A percentile compares a stretch with the other conserved stretches of the same genome.
phyloP scores from a whole-genome alignment of 2,113 vertebrate genomes.

The Sinocyclocheilus anophthalmus region DNA sequence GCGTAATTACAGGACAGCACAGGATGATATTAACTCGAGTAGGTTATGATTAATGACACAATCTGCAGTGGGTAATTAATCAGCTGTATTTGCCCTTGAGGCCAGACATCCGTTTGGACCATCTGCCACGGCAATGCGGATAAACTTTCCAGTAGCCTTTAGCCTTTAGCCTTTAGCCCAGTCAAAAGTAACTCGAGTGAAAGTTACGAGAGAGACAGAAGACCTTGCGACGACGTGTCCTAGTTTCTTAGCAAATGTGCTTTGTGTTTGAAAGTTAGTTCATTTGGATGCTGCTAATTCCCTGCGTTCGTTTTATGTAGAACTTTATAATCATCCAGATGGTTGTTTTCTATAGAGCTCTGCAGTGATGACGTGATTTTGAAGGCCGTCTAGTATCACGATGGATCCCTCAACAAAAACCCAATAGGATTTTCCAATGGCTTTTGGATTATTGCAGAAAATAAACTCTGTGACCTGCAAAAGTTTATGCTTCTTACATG shows the following conservation, averaged over 20 bases:
- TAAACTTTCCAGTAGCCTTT: not conserved
- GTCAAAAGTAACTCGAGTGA: not conserved
- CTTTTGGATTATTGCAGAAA: not conserved
- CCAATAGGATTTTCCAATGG: not conserved
- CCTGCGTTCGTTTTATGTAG: not conserved
- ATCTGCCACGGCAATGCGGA: constrained; percentile 28
- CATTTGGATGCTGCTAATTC: constrained; percentile 17
- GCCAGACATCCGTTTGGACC: constrained; percentile 36
- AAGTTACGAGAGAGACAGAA: not conserved
- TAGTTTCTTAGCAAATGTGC: not conserved
- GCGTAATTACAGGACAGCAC: constrained; percentile 8
- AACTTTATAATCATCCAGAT: not conserved
- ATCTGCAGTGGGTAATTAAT: constrained; percentile 49
- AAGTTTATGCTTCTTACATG: not conserved
- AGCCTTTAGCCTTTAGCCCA: not conserved
- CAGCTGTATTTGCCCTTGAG: constrained; percentile 36
- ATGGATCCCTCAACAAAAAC: not conserved
- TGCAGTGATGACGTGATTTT: not conserved
- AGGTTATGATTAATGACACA: constrained; percentile 50
- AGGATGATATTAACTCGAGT: constrained; percentile 40
- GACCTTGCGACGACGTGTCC: constrained; percentile 12
- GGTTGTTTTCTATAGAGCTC: not conserved
- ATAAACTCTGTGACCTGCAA: not conserved
- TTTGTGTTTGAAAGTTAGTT: not conserved
- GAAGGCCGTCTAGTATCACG: not conserved